Evolutionary conservation across 2,113 vertebrate species (phyloP).

Genomic region (human (Homo sapiens)): DNA sequence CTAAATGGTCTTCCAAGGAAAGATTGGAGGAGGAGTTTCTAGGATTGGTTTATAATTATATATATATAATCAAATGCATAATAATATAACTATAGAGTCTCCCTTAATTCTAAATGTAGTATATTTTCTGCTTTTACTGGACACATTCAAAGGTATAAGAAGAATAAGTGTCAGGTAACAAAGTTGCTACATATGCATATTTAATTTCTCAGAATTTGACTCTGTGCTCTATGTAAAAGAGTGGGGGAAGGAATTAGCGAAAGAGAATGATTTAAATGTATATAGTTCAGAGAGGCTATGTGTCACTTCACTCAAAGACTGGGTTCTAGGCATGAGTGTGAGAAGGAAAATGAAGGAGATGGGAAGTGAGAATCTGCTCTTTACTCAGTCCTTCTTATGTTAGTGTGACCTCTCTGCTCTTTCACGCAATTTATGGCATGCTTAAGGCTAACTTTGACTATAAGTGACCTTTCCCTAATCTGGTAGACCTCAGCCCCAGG

Average conservation of each 20-base stretch:
- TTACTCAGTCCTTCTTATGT: not conserved
- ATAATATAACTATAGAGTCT: not conserved
- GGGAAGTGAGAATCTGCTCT: not conserved
- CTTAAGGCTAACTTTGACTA: not conserved
- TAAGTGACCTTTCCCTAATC: not conserved
- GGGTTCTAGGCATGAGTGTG: fast-evolving
- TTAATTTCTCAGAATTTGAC: not conserved
- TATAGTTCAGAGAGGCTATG: not conserved
- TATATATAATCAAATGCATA: not conserved
- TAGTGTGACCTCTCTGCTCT: not conserved
- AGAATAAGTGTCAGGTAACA: not conserved
- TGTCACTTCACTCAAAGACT: not conserved
- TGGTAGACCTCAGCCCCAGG: not conserved
- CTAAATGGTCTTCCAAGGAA: not conserved
- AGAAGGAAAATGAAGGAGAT: not conserved
- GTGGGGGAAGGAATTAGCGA: not conserved
- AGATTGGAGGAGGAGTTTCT: not conserved
- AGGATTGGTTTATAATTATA: not conserved
- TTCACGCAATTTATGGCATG: not conserved
- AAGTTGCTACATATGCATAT: not conserved
- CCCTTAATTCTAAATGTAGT: not conserved
- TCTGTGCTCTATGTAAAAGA: not conserved
- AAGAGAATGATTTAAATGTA: not conserved
- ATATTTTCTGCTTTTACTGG: not conserved
- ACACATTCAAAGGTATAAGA: not conserved